Percentiles rank a stretch among this genome's conserved stretches.
phyloP scores from a whole-genome alignment of 2,888 invertebrate species.

The Copidosoma aretas region DNA sequence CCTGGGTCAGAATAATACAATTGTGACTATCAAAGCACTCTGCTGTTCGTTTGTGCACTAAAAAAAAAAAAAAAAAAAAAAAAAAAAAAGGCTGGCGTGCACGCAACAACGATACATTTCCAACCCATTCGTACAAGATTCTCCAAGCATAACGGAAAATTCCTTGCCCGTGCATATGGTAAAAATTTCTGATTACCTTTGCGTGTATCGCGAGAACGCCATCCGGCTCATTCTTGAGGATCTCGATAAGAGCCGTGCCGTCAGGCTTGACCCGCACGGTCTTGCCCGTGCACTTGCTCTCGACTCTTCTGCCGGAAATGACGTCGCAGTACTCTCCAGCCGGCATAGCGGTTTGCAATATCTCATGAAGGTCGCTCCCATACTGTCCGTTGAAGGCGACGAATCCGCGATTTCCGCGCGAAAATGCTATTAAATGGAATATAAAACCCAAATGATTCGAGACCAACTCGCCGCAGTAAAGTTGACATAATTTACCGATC shows the following conservation, averaged over 20 bases:
- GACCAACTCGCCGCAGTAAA: background rate
- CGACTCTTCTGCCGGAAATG: slow-evolving; percentile 69
- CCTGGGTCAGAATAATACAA: too few relatives aligned
- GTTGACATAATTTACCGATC: background rate
- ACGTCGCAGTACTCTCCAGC: slow-evolving; percentile 85
- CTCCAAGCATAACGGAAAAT: background rate
- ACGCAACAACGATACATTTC: too few relatives aligned
- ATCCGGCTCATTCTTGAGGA: slow-evolving; percentile 67
- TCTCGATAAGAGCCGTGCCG: slow-evolving; percentile 68
- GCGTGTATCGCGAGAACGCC: slow-evolving; percentile 75
- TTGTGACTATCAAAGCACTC: too few relatives aligned
- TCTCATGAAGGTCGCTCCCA: slow-evolving; percentile 67
- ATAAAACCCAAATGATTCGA: background rate
- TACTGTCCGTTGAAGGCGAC: slow-evolving; percentile 76
- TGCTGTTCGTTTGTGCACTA: too few relatives aligned
- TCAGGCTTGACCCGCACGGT: slow-evolving; percentile 68
- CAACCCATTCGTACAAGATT: too few relatives aligned
- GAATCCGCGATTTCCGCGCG: slow-evolving; percentile 63
- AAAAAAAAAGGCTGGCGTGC: too few relatives aligned
- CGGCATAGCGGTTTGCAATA: slow-evolving; percentile 73
- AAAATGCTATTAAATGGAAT: slow-evolving; percentile 38
- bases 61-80: too few relatives aligned
- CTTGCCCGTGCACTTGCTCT: slow-evolving; percentile 72
- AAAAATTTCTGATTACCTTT: slow-evolving; percentile 39
- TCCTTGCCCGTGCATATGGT: background rate